Evolutionary conservation across 2,797 vertebrate genomes (phyloP).

Genomic region (Lagocephalus sceleratus): DNA sequence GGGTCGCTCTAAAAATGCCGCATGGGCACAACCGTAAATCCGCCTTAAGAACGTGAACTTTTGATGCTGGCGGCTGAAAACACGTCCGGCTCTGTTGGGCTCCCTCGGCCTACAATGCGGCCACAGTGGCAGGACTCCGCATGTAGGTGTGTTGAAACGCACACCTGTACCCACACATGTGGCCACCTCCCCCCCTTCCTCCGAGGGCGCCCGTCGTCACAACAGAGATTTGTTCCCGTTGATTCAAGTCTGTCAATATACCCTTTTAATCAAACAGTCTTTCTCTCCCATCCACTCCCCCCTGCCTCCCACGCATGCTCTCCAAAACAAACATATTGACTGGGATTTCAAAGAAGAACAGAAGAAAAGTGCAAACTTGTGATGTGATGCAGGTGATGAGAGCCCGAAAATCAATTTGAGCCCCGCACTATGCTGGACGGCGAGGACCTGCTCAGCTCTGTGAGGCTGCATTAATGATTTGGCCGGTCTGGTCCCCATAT

Average conservation of each 20-base stretch:
- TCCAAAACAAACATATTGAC: constrained; percentile 50
- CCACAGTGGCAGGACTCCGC: constrained; percentile 27
- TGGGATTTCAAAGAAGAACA: constrained; percentile 27
- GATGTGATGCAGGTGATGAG: constrained; percentile 10
- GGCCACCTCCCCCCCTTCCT: background rate
- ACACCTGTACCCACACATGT: constrained; percentile 25
- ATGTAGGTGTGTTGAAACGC: constrained; percentile 41
- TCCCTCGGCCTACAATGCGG: constrained; percentile 61
- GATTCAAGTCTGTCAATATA: constrained; percentile 51
- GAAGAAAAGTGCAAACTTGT: constrained; percentile 33
- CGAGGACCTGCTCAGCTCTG: constrained; percentile 22
- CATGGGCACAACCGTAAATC: too few relatives aligned
- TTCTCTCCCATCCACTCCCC: constrained; percentile 21
- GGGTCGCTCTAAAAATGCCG: too few relatives aligned
- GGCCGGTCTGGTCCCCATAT: background rate
- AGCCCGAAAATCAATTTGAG: constrained; percentile 41
- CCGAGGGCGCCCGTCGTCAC: constrained; percentile 10
- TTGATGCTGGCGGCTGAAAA: constrained; percentile 19
- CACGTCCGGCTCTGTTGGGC: constrained; percentile 43
- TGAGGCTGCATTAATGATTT: constrained; percentile 61
- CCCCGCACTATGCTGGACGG: constrained; percentile 19
- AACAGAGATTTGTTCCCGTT: constrained; percentile 48
- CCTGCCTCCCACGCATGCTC: constrained; percentile 13
- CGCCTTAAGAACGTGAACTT: constrained; percentile 2
- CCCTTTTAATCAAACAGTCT: constrained; percentile 52